phyloP scores from a whole-genome alignment of 2,113 vertebrate genomes.

The Trochalopteron elliotii region DNA sequence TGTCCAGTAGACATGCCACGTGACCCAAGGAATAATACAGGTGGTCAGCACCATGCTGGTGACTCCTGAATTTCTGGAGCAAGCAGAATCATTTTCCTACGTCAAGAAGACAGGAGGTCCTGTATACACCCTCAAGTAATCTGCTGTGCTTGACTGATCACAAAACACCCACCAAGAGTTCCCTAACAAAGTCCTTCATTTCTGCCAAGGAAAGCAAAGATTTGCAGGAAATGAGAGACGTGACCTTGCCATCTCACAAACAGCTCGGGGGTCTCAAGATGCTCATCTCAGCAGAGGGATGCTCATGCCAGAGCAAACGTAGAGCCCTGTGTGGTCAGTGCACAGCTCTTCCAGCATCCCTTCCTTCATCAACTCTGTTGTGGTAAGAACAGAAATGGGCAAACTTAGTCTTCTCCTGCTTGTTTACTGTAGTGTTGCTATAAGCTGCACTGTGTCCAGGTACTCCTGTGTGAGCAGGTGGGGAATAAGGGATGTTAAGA shows the following conservation, averaged over 20 bases:
- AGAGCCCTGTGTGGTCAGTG: not conserved
- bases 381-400: not conserved
- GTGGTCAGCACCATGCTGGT: constrained; percentile 51
- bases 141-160: constrained; percentile 41
- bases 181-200: not conserved
- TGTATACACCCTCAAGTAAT: not conserved
- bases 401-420: not conserved
- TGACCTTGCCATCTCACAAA: constrained; percentile 25
- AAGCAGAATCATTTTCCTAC: not conserved
- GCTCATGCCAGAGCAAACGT: not conserved
- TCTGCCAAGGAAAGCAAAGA: constrained; percentile 52
- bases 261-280: not conserved
- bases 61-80: constrained; percentile 22
- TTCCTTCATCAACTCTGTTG: not conserved
- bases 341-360: not conserved
- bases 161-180: constrained; percentile 40
- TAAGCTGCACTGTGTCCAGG: not conserved
- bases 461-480: not conserved
- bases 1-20: not conserved
- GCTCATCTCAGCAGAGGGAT: not conserved
- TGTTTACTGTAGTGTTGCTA: not conserved
- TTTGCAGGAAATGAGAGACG: not conserved
- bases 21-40: constrained; percentile 55
- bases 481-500: not conserved
- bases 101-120: not conserved